These are phyloP conservation scores for Vulpes lagopus DNA, from an alignment of 2,113 vertebrate species.

Conservation along the genomic window DNA sequence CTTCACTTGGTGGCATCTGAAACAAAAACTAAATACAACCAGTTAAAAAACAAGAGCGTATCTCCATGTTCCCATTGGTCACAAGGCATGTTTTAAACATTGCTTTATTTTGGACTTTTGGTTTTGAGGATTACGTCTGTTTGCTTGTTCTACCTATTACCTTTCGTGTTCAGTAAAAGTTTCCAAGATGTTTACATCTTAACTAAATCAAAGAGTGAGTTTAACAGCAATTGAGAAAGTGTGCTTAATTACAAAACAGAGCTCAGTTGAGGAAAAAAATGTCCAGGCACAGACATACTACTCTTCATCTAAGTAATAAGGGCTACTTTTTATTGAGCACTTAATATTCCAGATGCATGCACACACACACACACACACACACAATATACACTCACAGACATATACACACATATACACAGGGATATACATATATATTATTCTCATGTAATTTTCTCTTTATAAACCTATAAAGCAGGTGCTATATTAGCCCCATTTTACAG, in stretches of 20 bases:
- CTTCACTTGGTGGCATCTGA: neutral
- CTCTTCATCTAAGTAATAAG: neutral
- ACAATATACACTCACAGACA: neutral
- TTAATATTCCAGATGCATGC: neutral
- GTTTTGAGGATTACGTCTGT: neutral
- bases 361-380: rapidly evolving
- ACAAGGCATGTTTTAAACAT: neutral
- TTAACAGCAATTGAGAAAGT: neutral
- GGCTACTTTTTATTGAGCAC: neutral
- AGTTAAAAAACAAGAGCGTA: slow-evolving; percentile 1
- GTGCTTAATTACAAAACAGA: neutral
- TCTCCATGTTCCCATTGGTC: neutral
- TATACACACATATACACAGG: no score
- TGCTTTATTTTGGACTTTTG: slow-evolving; percentile 37
- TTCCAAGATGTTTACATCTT: slow-evolving; percentile 31
- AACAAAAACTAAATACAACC: neutral
- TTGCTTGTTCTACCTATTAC: neutral
- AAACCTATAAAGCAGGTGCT: neutral
- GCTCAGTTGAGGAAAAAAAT: slow-evolving; percentile 4
- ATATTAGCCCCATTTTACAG: neutral
- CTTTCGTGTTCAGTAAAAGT: neutral
- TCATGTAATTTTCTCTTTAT: neutral
- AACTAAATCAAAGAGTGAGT: slow-evolving; percentile 23
- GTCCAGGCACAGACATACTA: neutral
- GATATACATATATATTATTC: neutral